phyloP scores from a whole-genome alignment of 1,140 invertebrate species.

The Anagrus nilaparvatae region DNA sequence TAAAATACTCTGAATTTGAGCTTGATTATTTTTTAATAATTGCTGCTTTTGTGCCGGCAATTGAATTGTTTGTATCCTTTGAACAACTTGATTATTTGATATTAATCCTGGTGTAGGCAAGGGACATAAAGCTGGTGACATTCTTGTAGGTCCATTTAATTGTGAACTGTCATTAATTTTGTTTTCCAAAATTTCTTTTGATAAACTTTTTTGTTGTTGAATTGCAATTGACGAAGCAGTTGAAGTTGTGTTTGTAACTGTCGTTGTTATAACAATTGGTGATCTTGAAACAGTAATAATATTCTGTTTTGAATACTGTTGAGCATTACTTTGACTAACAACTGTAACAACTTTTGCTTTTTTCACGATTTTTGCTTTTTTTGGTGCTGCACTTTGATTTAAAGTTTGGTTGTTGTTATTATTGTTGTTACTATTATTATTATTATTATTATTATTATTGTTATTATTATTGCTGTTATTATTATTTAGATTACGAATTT shows the following conservation, averaged over 20 bases:
- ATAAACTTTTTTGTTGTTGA: slow-evolving; percentile 8
- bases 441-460: slow-evolving; percentile 17
- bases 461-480: slow-evolving; percentile 6
- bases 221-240: slow-evolving; percentile 13
- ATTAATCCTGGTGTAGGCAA: slow-evolving; percentile 22
- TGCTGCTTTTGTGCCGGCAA: slow-evolving; percentile 36
- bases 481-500: slow-evolving; percentile 33
- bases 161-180: slow-evolving; percentile 28
- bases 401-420: not conserved
- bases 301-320: slow-evolving; percentile 23
- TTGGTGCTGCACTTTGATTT: slow-evolving; percentile 21
- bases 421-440: slow-evolving; percentile 4
- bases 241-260: slow-evolving; percentile 13
- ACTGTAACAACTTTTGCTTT: slow-evolving; percentile 30
- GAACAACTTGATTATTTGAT: slow-evolving; percentile 31
- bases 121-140: slow-evolving; percentile 17
- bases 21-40: slow-evolving; percentile 38
- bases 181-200: slow-evolving; percentile 28
- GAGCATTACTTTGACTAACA: too few relatives aligned
- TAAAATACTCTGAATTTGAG: slow-evolving; percentile 41
- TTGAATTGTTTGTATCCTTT: slow-evolving; percentile 35
- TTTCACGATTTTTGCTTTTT: slow-evolving; percentile 36
- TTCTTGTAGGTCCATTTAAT: slow-evolving; percentile 24
- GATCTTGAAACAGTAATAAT: slow-evolving; percentile 29
- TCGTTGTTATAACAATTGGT: slow-evolving; percentile 11